phyloP scores from a whole-genome alignment of 2,888 invertebrate species.

The Unio delphinus region DNA sequence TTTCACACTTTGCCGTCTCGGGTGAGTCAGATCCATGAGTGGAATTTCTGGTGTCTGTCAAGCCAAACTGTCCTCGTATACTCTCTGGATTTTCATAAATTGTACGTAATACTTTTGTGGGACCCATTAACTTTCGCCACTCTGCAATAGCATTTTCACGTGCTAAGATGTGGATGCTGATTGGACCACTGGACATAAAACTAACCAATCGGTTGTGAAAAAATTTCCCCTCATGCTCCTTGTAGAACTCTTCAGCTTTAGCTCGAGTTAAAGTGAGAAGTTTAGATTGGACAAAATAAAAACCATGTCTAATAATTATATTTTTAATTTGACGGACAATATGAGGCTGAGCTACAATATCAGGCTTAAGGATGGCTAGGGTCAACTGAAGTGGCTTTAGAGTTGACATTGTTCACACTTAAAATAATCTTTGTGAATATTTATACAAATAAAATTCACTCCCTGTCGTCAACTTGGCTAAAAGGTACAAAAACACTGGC shows the following conservation, averaged over 20 bases:
- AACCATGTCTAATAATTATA: conserved; percentile 79
- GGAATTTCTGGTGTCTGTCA: conserved; percentile 95
- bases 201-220: conserved; percentile 68
- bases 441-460: no score
- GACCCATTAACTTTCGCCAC: conserved; percentile 91
- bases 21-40: conserved; percentile 93
- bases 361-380: conserved; percentile 89
- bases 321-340: conserved; percentile 80
- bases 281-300: conserved; percentile 82
- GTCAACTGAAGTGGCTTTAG: conserved; percentile 77
- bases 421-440: no score
- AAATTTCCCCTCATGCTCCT: conserved; percentile 79
- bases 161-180: conserved; percentile 85
- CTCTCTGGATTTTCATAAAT: conserved; percentile 84
- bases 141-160: conserved; percentile 82
- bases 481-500: no score
- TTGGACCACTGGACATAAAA: conserved; percentile 82
- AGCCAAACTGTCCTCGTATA: conserved; percentile 87
- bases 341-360: conserved; percentile 84
- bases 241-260: conserved; percentile 84
- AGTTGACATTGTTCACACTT: background rate
- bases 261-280: conserved; percentile 77
- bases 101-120: conserved; percentile 84
- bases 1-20: conserved; percentile 83
- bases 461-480: no score